Percentiles rank a stretch among this genome's conserved stretches.
Evolutionary conservation across 1,140 invertebrate species (phyloP).

Genomic region (Philopotamus ludificatus): DNA sequence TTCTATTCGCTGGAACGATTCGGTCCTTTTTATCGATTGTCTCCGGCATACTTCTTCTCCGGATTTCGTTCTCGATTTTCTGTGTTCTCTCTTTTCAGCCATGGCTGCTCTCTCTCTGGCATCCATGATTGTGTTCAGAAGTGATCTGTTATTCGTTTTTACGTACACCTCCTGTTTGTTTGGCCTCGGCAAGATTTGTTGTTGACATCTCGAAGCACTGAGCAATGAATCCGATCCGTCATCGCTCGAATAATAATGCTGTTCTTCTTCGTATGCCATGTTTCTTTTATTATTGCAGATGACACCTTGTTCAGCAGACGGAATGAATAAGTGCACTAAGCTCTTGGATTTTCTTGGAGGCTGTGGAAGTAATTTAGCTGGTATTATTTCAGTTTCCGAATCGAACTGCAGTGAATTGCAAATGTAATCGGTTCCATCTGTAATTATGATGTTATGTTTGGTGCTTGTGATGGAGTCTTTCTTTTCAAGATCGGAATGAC

Average conservation of each 20-base stretch:
- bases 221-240: constrained; percentile 70
- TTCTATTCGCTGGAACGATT: constrained; percentile 53
- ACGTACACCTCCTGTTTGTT: constrained; percentile 38
- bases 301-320: constrained; percentile 52
- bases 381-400: constrained; percentile 61
- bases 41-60: constrained; percentile 47
- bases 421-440: constrained; percentile 45
- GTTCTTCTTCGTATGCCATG: constrained; percentile 65
- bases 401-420: constrained; percentile 45
- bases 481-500: constrained; percentile 49
- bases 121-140: constrained; percentile 57
- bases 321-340: constrained; percentile 57
- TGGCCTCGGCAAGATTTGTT: constrained; percentile 48
- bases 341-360: constrained; percentile 62
- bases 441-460: constrained; percentile 54
- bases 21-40: constrained; percentile 52
- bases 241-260: constrained; percentile 60
- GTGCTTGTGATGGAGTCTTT: constrained; percentile 55
- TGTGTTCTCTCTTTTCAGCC: constrained; percentile 46
- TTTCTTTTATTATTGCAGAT: constrained; percentile 54
- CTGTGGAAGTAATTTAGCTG: constrained; percentile 63
- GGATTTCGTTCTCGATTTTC: constrained; percentile 47
- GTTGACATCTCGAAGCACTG: constrained; percentile 62
- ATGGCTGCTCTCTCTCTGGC: constrained; percentile 51
- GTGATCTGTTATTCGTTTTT: constrained; percentile 50